Conservation (phyloP, 1,140 invertebrate species). For the Lerema accius region DNA sequence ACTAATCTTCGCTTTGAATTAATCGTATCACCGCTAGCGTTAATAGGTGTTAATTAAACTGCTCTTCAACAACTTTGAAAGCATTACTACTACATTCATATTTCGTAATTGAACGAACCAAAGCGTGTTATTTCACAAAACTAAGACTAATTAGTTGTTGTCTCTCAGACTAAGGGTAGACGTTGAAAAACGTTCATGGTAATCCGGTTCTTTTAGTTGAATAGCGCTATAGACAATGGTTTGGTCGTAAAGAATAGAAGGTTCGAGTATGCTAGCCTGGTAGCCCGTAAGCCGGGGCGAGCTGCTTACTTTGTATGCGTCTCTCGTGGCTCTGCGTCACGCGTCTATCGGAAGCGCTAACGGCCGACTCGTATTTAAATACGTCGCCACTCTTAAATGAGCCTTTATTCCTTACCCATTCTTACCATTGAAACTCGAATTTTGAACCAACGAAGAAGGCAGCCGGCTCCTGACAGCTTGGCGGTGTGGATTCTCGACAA, state of each 20-base stretch:
- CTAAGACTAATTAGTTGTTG: slow-evolving; percentile 11
- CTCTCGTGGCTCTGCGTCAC: slow-evolving; percentile 62
- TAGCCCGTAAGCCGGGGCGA: slow-evolving; percentile 31
- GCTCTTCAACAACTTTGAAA: too few relatives aligned
- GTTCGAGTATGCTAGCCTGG: slow-evolving; percentile 17
- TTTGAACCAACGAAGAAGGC: slow-evolving; percentile 7
- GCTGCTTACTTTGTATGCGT: slow-evolving; percentile 68
- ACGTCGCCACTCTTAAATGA: slow-evolving; percentile 50
- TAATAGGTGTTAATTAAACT: too few relatives aligned
- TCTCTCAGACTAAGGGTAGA: neutral
- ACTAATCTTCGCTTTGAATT: slow-evolving; percentile 4
- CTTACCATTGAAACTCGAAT: slow-evolving; percentile 29
- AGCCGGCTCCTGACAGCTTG: slow-evolving; percentile 21
- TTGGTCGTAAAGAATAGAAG: slow-evolving; percentile 12
- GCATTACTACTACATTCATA: slow-evolving; percentile 12
- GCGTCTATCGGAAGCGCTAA: slow-evolving; percentile 77
- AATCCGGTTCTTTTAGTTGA: slow-evolving; percentile 1
- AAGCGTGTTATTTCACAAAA: slow-evolving; percentile 2
- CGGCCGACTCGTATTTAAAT: slow-evolving; percentile 69
- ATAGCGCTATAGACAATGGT: slow-evolving; percentile 1
- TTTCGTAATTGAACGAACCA: neutral
- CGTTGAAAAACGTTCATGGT: slow-evolving; percentile 6
- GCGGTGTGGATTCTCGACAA: slow-evolving; percentile 10
- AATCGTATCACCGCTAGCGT: too few relatives aligned
- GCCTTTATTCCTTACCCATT: slow-evolving; percentile 38